Evolutionary conservation across 2,797 vertebrate genomes (phyloP).

Genomic region (Danio albolineatus): DNA sequence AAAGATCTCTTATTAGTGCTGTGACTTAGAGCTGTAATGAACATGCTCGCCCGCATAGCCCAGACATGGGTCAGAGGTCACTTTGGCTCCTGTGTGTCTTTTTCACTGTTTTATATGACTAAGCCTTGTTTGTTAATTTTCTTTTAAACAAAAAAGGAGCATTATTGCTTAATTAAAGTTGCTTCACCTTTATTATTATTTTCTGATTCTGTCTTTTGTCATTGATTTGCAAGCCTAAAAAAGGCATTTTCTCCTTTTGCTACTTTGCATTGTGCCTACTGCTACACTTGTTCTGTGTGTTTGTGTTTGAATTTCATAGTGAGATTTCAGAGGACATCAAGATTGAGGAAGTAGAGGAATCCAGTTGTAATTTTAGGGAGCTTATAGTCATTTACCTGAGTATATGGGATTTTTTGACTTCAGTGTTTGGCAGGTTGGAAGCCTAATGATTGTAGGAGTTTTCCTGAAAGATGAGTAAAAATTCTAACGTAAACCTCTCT

Average conservation of each 20-base stretch:
- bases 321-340: constrained; percentile 1
- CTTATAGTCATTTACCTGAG: constrained; percentile 16
- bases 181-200: constrained; percentile 74
- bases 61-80: constrained; percentile 56
- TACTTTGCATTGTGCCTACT: constrained; percentile 63
- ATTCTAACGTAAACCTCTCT: constrained; percentile 26
- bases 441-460: constrained; percentile 29
- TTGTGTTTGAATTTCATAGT: constrained; percentile 56
- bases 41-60: constrained; percentile 67
- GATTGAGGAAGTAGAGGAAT: constrained; percentile 16
- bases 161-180: constrained; percentile 66
- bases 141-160: constrained; percentile 60
- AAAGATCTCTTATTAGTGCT: constrained; percentile 56
- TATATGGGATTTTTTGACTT: constrained; percentile 29
- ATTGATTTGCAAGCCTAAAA: constrained; percentile 33
- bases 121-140: constrained; percentile 69
- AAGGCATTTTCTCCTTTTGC: constrained; percentile 59
- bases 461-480: constrained; percentile 54
- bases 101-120: constrained; percentile 64
- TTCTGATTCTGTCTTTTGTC: constrained; percentile 52
- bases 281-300: constrained; percentile 30
- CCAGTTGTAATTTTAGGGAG: constrained; percentile 3
- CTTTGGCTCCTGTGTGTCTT: constrained; percentile 53
- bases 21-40: constrained; percentile 67
- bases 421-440: constrained; percentile 51